Base-by-base conservation (phyloP, 2,113 vertebrate genomes). In the Polyodon spathula region DNA sequence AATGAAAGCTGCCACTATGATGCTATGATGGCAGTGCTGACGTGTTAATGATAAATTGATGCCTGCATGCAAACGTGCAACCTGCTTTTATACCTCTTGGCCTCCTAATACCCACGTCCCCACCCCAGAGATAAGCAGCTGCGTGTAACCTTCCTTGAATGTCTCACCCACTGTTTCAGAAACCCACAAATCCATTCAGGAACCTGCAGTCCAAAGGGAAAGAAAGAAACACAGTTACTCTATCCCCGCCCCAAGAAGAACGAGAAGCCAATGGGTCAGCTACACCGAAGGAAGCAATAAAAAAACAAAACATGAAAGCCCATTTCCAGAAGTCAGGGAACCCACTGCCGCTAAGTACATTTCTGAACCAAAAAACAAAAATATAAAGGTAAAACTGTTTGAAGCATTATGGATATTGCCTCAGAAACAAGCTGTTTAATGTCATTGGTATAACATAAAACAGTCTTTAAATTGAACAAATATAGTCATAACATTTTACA, bases 171-270 rank as follows among this genome's bases (percentile, higher is more conserved):
- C 90, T 91, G 94, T 90, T 90, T 90, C 88, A 89, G 93, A 95
- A 84, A 89, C 92, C 92, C 93, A 86, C 80, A 74, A 78, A 82
- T 91, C 93, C 83, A 79, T 93, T 98, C 96, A 98, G 93, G 96
- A 97, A 97, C 95, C 96, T 98, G 93, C 75, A 86, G 92, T 93
- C 92, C 93, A 89, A 92, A 85, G 87, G 87, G 90, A 88, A 85
- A 92, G 87, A 95, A 83, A 94, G 81, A 77, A 86, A 72, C n/a
- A 81, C 62, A 78, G 84, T 95, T 93, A 94, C 85, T 75, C 83
- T 82, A n/a, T n/a, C n/a, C n/a, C n/a, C n/a, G 37, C 27, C 40
- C 43, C 46, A 50, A 12, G 10, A 50, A n/a, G 2, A 1, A 50
- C 5, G 5, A 50, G 11, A 83, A 81, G 75, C 78, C 77, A 81